phyloP scores from a whole-genome alignment of 2,888 invertebrate genomes.

The Choristoneura rosaceana region DNA sequence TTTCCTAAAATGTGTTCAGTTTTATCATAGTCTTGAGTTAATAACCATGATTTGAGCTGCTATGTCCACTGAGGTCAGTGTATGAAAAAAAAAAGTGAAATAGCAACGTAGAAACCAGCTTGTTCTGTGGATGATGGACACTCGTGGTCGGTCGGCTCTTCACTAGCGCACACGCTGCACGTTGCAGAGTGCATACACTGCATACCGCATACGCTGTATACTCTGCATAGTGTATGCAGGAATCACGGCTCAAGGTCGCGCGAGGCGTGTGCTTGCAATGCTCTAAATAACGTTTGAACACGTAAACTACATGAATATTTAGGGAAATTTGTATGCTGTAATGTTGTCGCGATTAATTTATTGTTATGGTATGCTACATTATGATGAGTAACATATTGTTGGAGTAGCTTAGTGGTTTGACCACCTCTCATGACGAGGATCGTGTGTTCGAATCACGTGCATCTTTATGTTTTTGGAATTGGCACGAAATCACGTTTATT shows the following conservation, averaged over 20 bases:
- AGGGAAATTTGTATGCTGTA: background rate
- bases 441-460: too few relatives aligned
- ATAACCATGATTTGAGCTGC: too few relatives aligned
- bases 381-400: background rate
- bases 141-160: background rate
- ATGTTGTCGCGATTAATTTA: background rate
- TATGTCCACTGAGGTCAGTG: too few relatives aligned
- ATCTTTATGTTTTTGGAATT: too few relatives aligned
- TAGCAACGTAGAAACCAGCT: too few relatives aligned
- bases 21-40: too few relatives aligned
- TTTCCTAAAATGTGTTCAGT: too few relatives aligned
- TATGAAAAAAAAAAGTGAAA: too few relatives aligned
- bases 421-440: too few relatives aligned
- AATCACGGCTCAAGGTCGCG: background rate
- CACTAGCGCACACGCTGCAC: background rate
- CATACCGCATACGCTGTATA: background rate
- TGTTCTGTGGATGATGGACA: too few relatives aligned
- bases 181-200: conserved; percentile 8
- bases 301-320: background rate
- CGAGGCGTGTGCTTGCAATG: background rate
- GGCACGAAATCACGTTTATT: too few relatives aligned
- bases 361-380: background rate
- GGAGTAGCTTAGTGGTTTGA: too few relatives aligned
- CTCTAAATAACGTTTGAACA: background rate
- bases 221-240: background rate